Percentiles rank a stretch among this genome's conserved stretches.
phyloP scores from a whole-genome alignment of 1,140 invertebrate species.

The Calliphora vicina region DNA sequence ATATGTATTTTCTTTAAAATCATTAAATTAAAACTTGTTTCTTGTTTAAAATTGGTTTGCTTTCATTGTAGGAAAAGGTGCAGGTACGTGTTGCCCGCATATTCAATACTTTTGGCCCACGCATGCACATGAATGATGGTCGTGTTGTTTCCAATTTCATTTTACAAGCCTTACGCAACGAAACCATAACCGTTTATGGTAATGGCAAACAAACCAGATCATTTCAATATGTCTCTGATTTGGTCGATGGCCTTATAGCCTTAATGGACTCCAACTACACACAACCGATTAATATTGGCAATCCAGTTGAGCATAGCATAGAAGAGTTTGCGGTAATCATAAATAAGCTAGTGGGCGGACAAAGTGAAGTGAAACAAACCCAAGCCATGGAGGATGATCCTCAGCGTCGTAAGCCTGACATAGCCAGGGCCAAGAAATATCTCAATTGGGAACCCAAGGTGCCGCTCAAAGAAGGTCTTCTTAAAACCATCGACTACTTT shows the following conservation, averaged over 20 bases:
- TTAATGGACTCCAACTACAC: constrained; percentile 96
- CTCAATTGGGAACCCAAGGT: constrained; percentile 95
- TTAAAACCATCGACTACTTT: constrained; percentile 92
- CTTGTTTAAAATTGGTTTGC: too few relatives aligned
- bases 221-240: constrained; percentile 97
- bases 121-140: constrained; percentile 99
- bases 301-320: constrained; percentile 97
- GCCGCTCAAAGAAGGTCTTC: constrained; percentile 80
- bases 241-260: constrained; percentile 92
- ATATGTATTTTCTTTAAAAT: background rate
- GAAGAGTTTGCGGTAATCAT: constrained; percentile 96
- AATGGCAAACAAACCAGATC: constrained; percentile 96
- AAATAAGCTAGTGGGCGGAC: constrained; percentile 83
- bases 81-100: constrained; percentile 95
- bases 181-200: constrained; percentile 96
- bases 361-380: constrained; percentile 82
- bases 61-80: constrained; percentile 76
- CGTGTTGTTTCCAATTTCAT: constrained; percentile 99
- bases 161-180: constrained; percentile 92
- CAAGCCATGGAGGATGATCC: constrained; percentile 95
- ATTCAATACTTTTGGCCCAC: constrained; percentile 99
- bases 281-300: constrained; percentile 94
- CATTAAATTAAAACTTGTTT: too few relatives aligned
- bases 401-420: constrained; percentile 91
- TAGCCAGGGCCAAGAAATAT: constrained; percentile 83